phyloP scores from a whole-genome alignment of 2,113 vertebrate genomes.

The Chelonoidis abingdonii region DNA sequence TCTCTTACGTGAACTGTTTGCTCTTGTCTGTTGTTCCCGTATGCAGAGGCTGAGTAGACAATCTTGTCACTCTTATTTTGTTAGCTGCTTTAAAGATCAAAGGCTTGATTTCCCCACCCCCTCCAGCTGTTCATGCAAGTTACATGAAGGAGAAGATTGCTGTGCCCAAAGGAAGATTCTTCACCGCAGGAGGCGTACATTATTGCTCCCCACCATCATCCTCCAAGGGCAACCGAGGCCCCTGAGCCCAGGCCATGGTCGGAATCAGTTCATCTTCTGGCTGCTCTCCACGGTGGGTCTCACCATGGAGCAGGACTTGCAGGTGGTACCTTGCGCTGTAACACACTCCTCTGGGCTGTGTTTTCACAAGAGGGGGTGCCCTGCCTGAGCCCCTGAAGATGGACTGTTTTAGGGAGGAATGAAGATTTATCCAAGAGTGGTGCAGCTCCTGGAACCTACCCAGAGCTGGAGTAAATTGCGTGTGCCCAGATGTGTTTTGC shows the following conservation, averaged over 20 bases:
- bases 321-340: not conserved
- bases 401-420: not conserved
- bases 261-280: not conserved
- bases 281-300: not conserved
- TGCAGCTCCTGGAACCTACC: not conserved
- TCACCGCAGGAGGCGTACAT: not conserved
- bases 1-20: not conserved
- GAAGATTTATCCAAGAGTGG: not conserved
- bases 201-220: not conserved
- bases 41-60: not conserved
- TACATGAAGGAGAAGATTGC: not conserved
- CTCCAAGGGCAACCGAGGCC: not conserved
- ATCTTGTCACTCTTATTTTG: not conserved
- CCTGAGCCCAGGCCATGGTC: not conserved
- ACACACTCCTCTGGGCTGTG: not conserved
- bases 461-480: not conserved
- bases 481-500: not conserved
- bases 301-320: not conserved
- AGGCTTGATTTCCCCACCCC: not conserved
- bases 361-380: not conserved
- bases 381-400: not conserved
- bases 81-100: not conserved
- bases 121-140: not conserved
- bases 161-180: not conserved
- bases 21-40: not conserved